Evolutionary conservation across 2,797 vertebrate genomes (phyloP), one percentile per base, ranked within the genome.

Genomic region (Lacerta bilineata): DNA sequence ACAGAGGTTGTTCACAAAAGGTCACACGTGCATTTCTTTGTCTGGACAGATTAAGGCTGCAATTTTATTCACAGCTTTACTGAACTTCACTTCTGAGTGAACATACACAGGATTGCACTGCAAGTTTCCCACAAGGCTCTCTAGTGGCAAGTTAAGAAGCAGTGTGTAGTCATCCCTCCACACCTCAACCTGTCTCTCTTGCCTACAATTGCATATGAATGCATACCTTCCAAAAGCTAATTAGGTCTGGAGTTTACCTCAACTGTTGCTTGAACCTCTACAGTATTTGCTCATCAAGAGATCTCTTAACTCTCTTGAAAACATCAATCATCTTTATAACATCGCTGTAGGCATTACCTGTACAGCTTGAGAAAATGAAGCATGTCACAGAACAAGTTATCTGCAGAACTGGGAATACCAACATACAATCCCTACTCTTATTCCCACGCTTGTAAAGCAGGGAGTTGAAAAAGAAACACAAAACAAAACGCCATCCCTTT

Each of bases 401-500:
- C 71, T 89, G 64, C n/a, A 89, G 84, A 91, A 86, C 66, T 27
- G 90, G 69, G 76, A 81, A 88, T 39, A 80, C 55, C 88, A 71
- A 95, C 90, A 84, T 85, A 36, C 17, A 79, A 89, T 83, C 88
- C 91, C 1, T 29, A 59, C 83, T 92, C 91, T 92, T 89, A 89
- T 36, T 84, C 91, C 84, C 85, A 87, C 55, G 80, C 80, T 93
- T 88, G 91, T 77, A 89, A 94, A 90, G 69, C 90, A 91, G 90
- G 87, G 83, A 86, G 88, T 25, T 59, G 4, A 36, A 66, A 77
- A 85, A 36, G 33, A 20, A 55, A 55, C 50, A 55, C 50, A 55
- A 55, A 55, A 64, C n/a, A 55, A 13, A 88, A 66, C 88, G 84
- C 76, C 84, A 90, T 91, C 87, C 90, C 89, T 85, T 84, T 74